Evolutionary conservation across 2,113 vertebrate genomes (phyloP).

Genomic region (Platanista minor): DNA sequence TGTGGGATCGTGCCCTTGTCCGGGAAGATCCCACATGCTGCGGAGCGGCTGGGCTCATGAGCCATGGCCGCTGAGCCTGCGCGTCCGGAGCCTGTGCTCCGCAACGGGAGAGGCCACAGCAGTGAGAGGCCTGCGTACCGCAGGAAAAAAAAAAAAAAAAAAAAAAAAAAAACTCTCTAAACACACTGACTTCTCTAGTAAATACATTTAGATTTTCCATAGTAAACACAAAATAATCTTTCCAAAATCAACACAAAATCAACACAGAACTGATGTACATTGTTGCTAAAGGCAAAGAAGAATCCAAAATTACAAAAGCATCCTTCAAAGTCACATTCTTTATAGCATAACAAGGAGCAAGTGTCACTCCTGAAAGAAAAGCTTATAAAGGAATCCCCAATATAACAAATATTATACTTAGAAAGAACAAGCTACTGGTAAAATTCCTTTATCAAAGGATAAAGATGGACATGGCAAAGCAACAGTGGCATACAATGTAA

Average conservation of each 20-base stretch:
- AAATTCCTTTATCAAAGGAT: not conserved
- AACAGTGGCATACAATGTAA: not conserved
- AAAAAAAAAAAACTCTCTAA: not conserved
- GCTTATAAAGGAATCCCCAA: not conserved
- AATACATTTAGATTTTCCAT: slow-evolving; percentile 39
- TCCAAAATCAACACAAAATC: slow-evolving; percentile 16
- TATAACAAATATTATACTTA: not conserved
- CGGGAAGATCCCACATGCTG: too few species aligned
- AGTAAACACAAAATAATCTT: slow-evolving; percentile 49
- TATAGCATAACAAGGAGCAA: not conserved
- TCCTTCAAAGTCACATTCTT: not conserved
- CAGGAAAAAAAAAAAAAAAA: too few species aligned
- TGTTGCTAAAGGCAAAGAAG: slow-evolving; percentile 40
- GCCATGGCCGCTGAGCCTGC: too few species aligned
- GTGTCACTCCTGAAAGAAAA: not conserved
- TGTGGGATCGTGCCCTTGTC: too few species aligned
- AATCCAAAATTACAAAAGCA: not conserved
- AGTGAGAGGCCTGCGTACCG: too few species aligned
- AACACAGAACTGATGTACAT: not conserved
- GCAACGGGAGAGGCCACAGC: too few species aligned
- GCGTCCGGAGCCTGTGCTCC: too few species aligned
- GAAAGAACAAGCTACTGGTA: not conserved
- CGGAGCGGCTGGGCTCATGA: too few species aligned
- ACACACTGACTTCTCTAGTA: not conserved
- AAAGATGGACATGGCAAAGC: not conserved